A percentile compares a stretch with the other conserved stretches of the same genome.
Conservation (phyloP, 2,113 vertebrate species). For the Nesoenas mayeri region DNA sequence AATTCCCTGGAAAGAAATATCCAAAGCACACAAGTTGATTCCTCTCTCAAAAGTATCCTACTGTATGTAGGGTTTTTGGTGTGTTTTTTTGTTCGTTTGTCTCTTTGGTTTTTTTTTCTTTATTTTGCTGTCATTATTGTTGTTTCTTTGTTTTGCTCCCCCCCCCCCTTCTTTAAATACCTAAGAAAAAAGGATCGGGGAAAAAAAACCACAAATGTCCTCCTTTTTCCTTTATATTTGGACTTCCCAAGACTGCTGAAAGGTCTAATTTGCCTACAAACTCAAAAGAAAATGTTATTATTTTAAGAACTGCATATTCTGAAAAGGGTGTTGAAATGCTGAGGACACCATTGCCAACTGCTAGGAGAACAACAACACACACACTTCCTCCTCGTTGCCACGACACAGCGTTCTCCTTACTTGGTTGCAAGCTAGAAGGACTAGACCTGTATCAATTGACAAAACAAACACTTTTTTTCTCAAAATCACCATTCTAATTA, state of each 20-base stretch:
- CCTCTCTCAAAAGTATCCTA: neutral
- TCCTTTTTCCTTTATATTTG: neutral
- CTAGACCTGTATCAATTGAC: neutral
- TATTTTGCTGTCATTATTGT: too few species aligned
- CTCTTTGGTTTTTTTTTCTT: neutral
- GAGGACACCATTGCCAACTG: neutral
- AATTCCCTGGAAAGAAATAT: neutral
- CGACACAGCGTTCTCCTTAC: neutral
- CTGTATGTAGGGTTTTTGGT: rapidly evolving
- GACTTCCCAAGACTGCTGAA: neutral
- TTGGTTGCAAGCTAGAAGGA: neutral
- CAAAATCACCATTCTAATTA: neutral
- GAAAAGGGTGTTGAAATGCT: neutral
- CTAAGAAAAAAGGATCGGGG: neutral
- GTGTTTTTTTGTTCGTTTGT: neutral
- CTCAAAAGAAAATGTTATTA: neutral
- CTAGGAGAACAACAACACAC: neutral
- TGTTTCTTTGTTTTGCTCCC: rapidly evolving
- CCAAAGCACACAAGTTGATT: neutral
- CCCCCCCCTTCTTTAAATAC: neutral
- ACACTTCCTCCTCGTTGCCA: rapidly evolving
- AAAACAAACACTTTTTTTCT: neutral
- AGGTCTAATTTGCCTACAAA: neutral
- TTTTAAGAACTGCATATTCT: neutral
- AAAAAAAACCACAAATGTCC: neutral